A percentile compares a stretch with the other conserved stretches of the same genome.
phyloP scores from a whole-genome alignment of 2,888 invertebrate genomes.

The Blastobasis lacticolella region DNA sequence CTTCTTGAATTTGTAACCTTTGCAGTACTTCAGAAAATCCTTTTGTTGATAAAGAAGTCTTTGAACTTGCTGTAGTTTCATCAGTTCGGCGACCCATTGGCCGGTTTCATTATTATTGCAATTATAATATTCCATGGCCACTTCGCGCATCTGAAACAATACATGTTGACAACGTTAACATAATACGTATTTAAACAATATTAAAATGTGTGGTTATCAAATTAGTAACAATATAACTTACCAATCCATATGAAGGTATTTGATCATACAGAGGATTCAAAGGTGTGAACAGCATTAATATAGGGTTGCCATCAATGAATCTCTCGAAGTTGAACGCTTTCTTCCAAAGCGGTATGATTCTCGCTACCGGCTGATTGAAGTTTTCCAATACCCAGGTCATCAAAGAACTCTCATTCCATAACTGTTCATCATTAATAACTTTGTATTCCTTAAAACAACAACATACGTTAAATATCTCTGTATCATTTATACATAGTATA shows the following conservation, averaged over 20 bases:
- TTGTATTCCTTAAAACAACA: slow-evolving; percentile 65
- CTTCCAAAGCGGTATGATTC: slow-evolving; percentile 81
- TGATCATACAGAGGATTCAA: slow-evolving; percentile 79
- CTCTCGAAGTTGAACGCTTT: slow-evolving; percentile 81
- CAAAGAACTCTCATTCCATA: slow-evolving; percentile 53
- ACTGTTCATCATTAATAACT: slow-evolving; percentile 19
- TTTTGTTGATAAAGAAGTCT: slow-evolving; percentile 56
- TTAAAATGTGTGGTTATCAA: too few species aligned
- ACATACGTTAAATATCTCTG: too few species aligned
- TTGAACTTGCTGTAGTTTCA: slow-evolving; percentile 56
- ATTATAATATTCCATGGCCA: slow-evolving; percentile 82
- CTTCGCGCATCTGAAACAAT: slow-evolving; percentile 77
- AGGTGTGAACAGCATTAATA: slow-evolving; percentile 85
- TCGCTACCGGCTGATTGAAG: slow-evolving; percentile 75
- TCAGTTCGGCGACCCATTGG: slow-evolving; percentile 59
- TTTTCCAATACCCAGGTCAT: slow-evolving; percentile 77
- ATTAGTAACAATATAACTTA: slow-evolving; percentile 39
- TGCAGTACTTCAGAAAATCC: slow-evolving; percentile 48
- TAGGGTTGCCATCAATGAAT: slow-evolving; percentile 79
- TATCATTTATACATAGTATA: too few species aligned
- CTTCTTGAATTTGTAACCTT: slow-evolving; percentile 45
- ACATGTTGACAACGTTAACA: background rate
- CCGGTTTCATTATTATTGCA: slow-evolving; percentile 72
- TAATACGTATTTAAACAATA: too few species aligned
- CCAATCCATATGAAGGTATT: slow-evolving; percentile 81